These are phyloP conservation scores for Psettodes erumei DNA, from an alignment of 2,113 vertebrate genomes.

Conservation along the genomic window DNA sequence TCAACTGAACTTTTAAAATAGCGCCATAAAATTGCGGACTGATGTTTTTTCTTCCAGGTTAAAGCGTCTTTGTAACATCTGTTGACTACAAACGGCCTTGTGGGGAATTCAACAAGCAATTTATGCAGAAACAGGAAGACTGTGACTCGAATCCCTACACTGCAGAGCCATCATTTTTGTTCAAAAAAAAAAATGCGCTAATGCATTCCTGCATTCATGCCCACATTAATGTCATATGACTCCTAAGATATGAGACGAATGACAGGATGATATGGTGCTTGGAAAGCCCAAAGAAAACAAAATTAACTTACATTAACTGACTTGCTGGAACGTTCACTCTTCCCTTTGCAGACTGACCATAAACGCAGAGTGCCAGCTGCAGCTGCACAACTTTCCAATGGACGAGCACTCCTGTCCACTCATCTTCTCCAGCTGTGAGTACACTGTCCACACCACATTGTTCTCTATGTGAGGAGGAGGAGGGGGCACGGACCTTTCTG, in stretches of 20 bases:
- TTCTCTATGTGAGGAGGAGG: not conserved
- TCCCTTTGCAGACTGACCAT: constrained; percentile 89
- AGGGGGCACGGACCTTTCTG: not conserved
- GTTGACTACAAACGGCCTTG: not conserved
- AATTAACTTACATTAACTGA: not conserved
- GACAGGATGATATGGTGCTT: not conserved
- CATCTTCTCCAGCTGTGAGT: constrained; percentile 99
- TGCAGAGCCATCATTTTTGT: not conserved
- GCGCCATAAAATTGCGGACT: not conserved
- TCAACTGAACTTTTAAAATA: not conserved
- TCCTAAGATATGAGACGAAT: not conserved
- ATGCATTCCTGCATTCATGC: not conserved
- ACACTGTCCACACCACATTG: constrained; percentile 14
- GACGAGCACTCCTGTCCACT: constrained; percentile 96
- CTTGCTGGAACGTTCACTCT: not conserved
- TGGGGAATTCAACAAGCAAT: not conserved
- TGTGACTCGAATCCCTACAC: not conserved
- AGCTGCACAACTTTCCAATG: constrained; percentile 98
- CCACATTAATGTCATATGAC: not conserved
- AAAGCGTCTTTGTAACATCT: not conserved
- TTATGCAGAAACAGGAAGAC: not conserved
- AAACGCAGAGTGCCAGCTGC: constrained; percentile 95
- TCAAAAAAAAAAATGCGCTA: accelerated
- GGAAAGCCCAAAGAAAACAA: not conserved
- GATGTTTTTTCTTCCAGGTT: not conserved